These are phyloP conservation scores for Saccopteryx leptura DNA, from an alignment of 2,113 vertebrate species.

Conservation along the genomic window DNA sequence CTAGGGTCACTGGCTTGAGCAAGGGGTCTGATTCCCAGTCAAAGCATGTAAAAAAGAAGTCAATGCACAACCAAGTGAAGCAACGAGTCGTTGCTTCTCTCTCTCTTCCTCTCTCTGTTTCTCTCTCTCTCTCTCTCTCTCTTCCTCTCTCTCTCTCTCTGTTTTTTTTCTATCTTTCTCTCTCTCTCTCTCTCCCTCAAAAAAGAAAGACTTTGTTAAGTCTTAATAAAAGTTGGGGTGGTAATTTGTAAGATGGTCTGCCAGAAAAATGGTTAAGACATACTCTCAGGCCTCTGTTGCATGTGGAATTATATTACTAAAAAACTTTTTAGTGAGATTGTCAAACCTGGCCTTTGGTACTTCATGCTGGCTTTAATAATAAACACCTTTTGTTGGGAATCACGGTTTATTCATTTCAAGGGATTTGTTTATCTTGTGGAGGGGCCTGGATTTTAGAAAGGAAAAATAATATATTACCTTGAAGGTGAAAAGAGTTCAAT, in stretches of 20 bases:
- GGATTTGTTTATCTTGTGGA: constrained; percentile 35
- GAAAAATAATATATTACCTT: neutral
- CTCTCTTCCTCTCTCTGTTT: too few relatives aligned
- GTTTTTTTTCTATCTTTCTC: too few relatives aligned
- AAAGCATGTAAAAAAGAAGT: too few relatives aligned
- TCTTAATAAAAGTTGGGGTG: neutral
- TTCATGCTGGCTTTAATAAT: constrained; percentile 17
- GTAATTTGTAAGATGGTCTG: neutral
- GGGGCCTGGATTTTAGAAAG: constrained; percentile 36
- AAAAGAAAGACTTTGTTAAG: neutral
- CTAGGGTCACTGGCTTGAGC: too few relatives aligned
- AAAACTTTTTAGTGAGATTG: neutral
- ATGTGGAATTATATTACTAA: constrained; percentile 7
- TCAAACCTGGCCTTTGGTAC: neutral
- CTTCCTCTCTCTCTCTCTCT: too few relatives aligned
- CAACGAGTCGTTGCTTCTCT: too few relatives aligned
- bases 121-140: too few relatives aligned
- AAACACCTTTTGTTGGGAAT: constrained; percentile 1
- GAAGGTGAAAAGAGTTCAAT: constrained; percentile 54
- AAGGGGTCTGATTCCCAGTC: too few relatives aligned
- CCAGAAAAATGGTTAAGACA: neutral
- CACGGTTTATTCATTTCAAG: constrained; percentile 46
- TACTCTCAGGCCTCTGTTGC: neutral
- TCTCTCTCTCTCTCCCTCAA: too few relatives aligned
- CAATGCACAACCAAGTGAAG: too few relatives aligned